phyloP scores from a whole-genome alignment of 2,888 invertebrate genomes.

The Heliconius hortense region DNA sequence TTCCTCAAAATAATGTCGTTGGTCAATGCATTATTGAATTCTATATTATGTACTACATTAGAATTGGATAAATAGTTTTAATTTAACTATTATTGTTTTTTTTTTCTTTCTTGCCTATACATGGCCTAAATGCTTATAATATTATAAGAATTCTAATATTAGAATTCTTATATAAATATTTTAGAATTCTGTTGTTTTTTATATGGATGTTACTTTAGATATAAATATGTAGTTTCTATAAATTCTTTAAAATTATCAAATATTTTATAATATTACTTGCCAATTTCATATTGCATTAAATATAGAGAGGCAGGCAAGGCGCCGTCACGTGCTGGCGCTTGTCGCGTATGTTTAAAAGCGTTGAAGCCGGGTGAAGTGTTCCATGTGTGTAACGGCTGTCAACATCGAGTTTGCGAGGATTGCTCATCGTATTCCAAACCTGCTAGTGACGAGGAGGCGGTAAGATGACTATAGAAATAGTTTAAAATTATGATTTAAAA shows the following conservation, averaged over 20 bases:
- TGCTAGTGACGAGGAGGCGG: conserved; percentile 91
- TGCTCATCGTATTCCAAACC: conserved; percentile 95
- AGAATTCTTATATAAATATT: too few species aligned
- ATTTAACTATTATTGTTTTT: background rate
- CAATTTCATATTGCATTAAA: background rate
- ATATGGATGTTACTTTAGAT: too few species aligned
- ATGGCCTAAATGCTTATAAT: too few species aligned
- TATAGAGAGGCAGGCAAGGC: conserved; percentile 86
- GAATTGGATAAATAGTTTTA: background rate
- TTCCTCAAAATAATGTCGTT: too few species aligned
- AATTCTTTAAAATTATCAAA: too few species aligned
- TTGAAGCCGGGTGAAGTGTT: conserved; percentile 94
- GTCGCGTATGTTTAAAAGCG: conserved; percentile 92
- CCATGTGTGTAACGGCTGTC: conserved; percentile 94
- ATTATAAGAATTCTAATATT: too few species aligned
- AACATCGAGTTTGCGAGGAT: conserved; percentile 95
- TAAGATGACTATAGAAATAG: conserved; percentile 60
- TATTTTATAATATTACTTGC: background rate
- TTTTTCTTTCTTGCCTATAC: too few species aligned
- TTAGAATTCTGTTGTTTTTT: too few species aligned
- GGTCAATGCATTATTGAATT: too few species aligned
- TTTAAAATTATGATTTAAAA: too few species aligned
- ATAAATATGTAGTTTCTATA: too few species aligned
- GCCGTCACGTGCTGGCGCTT: conserved; percentile 89
- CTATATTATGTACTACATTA: too few species aligned